Evolutionary conservation across 2,797 vertebrate species (phyloP).

Genomic region (Tenualosa thibaudeaui): DNA sequence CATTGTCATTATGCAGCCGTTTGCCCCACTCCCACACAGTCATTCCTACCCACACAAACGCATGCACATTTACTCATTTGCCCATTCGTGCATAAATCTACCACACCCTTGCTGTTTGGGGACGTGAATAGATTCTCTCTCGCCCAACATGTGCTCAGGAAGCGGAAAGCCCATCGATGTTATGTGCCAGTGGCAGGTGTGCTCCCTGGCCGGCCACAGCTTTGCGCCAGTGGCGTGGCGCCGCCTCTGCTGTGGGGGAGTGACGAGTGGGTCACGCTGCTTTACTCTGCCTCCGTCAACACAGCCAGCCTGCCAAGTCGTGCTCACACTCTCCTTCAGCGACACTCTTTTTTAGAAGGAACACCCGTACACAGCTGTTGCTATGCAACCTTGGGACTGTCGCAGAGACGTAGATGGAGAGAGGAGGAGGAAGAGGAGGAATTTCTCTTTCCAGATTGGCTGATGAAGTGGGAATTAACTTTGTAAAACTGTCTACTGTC

Average conservation of each 20-base stretch:
- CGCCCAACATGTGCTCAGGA: background rate
- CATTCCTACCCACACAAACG: background rate
- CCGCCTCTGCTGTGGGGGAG: conserved; percentile 1
- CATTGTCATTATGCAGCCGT: background rate
- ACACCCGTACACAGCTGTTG: background rate
- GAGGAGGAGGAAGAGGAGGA: background rate
- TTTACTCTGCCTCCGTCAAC: background rate
- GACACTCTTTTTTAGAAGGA: background rate
- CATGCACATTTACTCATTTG: background rate
- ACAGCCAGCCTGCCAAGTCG: background rate
- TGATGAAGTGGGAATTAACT: too few species aligned
- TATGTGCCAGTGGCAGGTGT: background rate
- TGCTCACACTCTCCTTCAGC: background rate
- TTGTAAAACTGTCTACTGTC: too few species aligned
- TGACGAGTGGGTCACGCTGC: background rate
- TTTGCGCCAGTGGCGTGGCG: background rate
- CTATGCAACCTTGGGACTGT: conserved; percentile 2
- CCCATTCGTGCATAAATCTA: background rate
- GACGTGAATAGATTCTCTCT: background rate
- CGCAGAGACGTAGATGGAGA: background rate
- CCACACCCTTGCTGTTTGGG: background rate
- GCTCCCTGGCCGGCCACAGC: background rate
- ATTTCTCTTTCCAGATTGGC: too few species aligned
- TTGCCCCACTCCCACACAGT: background rate
- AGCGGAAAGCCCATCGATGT: background rate